phyloP scores from a whole-genome alignment of 2,797 vertebrate species.

The Onychomys leucogaster region DNA sequence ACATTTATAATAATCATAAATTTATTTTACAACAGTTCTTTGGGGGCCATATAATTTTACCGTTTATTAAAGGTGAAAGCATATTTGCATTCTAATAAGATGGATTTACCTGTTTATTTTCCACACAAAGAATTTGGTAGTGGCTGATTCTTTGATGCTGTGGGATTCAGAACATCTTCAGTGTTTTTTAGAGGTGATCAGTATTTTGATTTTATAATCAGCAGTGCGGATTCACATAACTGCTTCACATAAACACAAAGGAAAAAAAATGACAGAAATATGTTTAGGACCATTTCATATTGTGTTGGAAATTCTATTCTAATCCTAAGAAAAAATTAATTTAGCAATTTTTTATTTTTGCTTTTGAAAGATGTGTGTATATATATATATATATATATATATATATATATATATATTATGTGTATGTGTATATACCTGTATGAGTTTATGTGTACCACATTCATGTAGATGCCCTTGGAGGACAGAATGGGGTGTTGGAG shows the following conservation, averaged over 20 bases:
- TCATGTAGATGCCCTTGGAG: neutral
- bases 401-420: too few relatives aligned
- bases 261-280: neutral
- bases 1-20: neutral
- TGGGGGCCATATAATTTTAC: neutral
- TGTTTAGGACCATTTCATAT: neutral
- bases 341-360: neutral
- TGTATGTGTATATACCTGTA: neutral
- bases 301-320: neutral
- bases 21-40: neutral
- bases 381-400: too few relatives aligned
- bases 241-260: neutral
- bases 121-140: neutral
- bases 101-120: neutral
- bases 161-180: neutral
- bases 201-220: slow-evolving; percentile 4
- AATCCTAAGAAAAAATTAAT: neutral
- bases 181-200: neutral
- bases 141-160: neutral
- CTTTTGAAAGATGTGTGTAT: neutral
- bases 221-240: too few relatives aligned
- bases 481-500: neutral
- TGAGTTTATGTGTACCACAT: neutral
- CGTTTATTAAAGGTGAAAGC: neutral
- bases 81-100: neutral